Conservation (phyloP, 2,113 vertebrate species). For the Catagonus wagneri region DNA sequence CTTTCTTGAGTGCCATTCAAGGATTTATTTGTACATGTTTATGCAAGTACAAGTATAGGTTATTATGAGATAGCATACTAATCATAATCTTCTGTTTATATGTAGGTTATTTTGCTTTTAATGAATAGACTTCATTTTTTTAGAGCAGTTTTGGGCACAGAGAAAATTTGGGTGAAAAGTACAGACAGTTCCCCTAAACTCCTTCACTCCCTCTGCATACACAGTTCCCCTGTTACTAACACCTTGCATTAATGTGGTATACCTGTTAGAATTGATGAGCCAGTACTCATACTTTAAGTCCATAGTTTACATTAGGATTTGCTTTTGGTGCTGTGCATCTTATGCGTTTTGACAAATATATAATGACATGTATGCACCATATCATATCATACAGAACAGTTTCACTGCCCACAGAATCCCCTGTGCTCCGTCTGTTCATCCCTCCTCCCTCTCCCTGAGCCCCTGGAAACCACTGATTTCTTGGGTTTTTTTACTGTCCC, state of each 20-base stretch:
- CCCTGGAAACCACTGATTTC: neutral
- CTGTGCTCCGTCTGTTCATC: neutral
- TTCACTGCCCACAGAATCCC: neutral
- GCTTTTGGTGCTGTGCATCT: neutral
- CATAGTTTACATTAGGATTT: neutral
- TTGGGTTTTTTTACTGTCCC: neutral
- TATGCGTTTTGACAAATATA: neutral
- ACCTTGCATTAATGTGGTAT: neutral
- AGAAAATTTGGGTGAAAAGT: neutral
- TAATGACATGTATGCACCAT: neutral
- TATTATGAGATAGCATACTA: neutral
- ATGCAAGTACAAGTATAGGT: neutral
- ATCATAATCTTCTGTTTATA: neutral
- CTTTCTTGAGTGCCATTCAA: constrained; percentile 16
- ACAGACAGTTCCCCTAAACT: neutral
- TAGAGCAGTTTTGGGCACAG: neutral
- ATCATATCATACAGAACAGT: neutral
- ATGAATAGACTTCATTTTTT: constrained; percentile 19
- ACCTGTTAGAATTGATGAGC: neutral
- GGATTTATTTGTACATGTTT: constrained; percentile 7
- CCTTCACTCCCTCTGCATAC: too few relatives aligned
- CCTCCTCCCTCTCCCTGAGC: neutral
- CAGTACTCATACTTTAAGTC: neutral
- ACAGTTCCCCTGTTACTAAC: neutral
- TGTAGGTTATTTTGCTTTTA: constrained; percentile 34